Base-by-base conservation (phyloP, 2,797 vertebrate genomes). In the Masticophis lateralis region DNA sequence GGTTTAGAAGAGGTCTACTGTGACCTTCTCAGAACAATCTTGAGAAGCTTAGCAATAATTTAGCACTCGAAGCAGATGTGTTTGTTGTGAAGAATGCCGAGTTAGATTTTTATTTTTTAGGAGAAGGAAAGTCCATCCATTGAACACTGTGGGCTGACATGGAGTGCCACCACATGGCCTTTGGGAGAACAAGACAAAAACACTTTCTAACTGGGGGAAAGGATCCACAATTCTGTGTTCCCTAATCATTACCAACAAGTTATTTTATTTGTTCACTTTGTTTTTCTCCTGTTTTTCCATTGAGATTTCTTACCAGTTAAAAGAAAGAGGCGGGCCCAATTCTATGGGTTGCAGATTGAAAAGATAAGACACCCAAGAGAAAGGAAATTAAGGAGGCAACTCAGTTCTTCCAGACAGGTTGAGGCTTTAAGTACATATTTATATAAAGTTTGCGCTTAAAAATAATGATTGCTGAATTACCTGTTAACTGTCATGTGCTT, bases 91-190 rank as follows among this genome's bases (percentile, higher is more conserved):
- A 93, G 0, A 93, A 88, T 91, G n/a, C 4, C 91, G 27, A 93
- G 74, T 93, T 66, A 2, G 16, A 4, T 43, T 37, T 18, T 74
- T 32, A 9, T 74, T 74, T 74, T 74, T 90, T 3, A 94, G 90
- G 92, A 90, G 5, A 92, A 6, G 47, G 0, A 86, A 86, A 25
- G 2, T 89, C 90, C 11, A 43, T 9, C 79, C 16, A 88, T 94
- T 93, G 25, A 27, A 6, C 14, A n/a, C 51, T 97, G 96, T 87
- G 96, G 95, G 95, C 96, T 97, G 96, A 95, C 91, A 0, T 91
- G 90, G 94, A 97, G 97, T 97, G 98, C 98, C 98, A 97, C 97
- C 97, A 97, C 90, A 96, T 96, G 98, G 98, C 91, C 32, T 37
- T n/a, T 27, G 92, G 59, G 60, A 91, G 94, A 96, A 97, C 94